These are phyloP conservation scores for Ptilonorhynchus violaceus DNA, from an alignment of 2,113 vertebrate genomes.

Conservation along the genomic window DNA sequence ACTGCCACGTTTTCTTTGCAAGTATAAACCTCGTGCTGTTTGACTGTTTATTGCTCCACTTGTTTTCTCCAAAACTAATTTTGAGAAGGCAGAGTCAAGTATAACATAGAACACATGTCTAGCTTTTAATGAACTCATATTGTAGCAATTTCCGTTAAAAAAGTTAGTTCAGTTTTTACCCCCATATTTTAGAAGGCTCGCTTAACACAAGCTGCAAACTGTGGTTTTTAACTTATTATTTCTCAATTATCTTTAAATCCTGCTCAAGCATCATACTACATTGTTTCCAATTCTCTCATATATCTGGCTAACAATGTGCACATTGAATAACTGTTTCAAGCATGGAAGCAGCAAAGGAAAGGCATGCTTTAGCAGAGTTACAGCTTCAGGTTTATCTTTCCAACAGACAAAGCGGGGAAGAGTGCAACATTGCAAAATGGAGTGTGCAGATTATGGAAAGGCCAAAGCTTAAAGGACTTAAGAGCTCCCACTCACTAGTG, in stretches of 20 bases:
- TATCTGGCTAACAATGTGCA: background rate
- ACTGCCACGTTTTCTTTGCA: background rate
- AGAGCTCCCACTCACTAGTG: conserved; percentile 89
- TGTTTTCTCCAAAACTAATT: background rate
- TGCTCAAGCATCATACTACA: conserved; percentile 33
- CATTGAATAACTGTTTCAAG: background rate
- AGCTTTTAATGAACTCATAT: background rate
- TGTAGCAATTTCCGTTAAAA: background rate
- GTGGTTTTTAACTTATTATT: background rate
- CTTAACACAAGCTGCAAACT: background rate
- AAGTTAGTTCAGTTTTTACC: background rate
- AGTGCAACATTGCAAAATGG: conserved; percentile 67
- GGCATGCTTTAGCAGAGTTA: conserved; percentile 67
- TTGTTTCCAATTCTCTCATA: conserved; percentile 16
- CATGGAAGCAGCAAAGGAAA: conserved; percentile 59
- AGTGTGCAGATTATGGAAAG: conserved; percentile 69
- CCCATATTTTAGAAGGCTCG: background rate
- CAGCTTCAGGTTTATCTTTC: conserved; percentile 37
- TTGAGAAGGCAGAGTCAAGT: background rate
- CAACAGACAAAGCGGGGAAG: conserved; percentile 48
- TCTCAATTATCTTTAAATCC: conserved; percentile 30
- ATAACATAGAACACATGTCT: background rate
- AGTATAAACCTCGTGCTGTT: background rate
- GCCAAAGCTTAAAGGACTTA: conserved; percentile 75
- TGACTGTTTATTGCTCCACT: background rate